Evolutionary conservation across 1,140 invertebrate species (phyloP).

Genomic region (Eciton burchellii): DNA sequence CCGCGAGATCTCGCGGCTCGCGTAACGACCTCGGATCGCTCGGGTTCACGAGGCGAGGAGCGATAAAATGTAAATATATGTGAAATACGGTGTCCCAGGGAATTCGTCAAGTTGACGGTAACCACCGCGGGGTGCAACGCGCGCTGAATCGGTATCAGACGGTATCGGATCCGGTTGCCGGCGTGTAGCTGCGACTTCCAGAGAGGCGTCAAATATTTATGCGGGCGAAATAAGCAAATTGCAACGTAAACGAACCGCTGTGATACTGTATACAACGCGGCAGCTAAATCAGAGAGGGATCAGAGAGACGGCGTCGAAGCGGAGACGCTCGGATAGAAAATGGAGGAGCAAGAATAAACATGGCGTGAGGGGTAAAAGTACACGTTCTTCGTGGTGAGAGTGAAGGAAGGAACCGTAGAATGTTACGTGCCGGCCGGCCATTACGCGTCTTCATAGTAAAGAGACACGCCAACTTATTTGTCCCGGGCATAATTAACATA

Average conservation of each 20-base stretch:
- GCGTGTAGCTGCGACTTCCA: constrained; percentile 70
- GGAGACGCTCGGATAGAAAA: constrained; percentile 64
- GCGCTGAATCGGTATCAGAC: constrained; percentile 33
- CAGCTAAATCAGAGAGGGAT: constrained; percentile 75
- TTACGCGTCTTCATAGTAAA: constrained; percentile 73
- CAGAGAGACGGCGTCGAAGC: constrained; percentile 61
- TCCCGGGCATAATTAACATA: constrained; percentile 79
- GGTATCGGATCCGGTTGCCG: constrained; percentile 68
- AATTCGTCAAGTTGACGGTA: constrained; percentile 69
- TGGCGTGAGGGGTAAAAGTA: constrained; percentile 43
- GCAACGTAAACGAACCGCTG: constrained; percentile 73
- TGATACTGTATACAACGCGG: constrained; percentile 47
- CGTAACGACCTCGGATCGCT: constrained; percentile 63
- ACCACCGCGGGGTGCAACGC: not conserved
- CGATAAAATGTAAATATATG: constrained; percentile 78
- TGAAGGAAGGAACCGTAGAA: constrained; percentile 59
- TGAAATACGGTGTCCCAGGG: constrained; percentile 74
- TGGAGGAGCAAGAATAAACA: constrained; percentile 66
- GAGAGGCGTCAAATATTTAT: constrained; percentile 78
- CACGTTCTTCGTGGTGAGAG: constrained; percentile 50
- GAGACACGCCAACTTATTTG: constrained; percentile 77
- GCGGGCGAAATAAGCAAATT: constrained; percentile 76
- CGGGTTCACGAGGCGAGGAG: constrained; percentile 68
- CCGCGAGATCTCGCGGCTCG: constrained; percentile 49
- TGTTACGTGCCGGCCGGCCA: constrained; percentile 65